Conservation (phyloP, 2,888 invertebrate genomes). For the Scelioninae gen. 2 region DNA sequence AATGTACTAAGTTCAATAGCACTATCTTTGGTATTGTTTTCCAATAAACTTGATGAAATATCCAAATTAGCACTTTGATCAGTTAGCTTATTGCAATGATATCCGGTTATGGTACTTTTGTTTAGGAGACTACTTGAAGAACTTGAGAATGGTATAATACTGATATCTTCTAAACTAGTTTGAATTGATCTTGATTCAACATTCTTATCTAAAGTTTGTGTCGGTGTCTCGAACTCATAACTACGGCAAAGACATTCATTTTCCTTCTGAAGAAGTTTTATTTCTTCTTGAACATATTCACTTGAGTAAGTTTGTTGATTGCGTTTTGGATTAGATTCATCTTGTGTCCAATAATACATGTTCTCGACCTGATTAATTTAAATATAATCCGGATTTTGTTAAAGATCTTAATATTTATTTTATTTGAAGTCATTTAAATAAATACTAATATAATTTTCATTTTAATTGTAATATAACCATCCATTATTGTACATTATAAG, state of each 20-base stretch:
- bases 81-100: conserved; percentile 16
- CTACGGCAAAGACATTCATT: conserved; percentile 60
- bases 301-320: conserved; percentile 87
- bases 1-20: neutral
- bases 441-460: too few relatives aligned
- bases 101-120: neutral
- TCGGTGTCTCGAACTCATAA: conserved; percentile 35
- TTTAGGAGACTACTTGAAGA: conserved; percentile 55
- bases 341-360: conserved; percentile 94
- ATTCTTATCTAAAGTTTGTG: conserved; percentile 3
- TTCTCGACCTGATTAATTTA: conserved; percentile 82
- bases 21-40: neutral
- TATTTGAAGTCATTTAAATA: too few relatives aligned
- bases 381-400: too few relatives aligned
- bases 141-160: conserved; percentile 5
- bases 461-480: too few relatives aligned
- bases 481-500: too few relatives aligned
- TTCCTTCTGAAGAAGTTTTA: conserved; percentile 61
- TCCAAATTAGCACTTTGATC: conserved; percentile 61
- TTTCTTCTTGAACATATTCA: conserved; percentile 62
- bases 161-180: conserved; percentile 26
- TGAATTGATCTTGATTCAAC: conserved; percentile 25
- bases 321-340: conserved; percentile 80
- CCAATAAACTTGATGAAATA: conserved; percentile 56
- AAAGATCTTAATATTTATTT: too few relatives aligned